Base-by-base conservation (phyloP, 2,113 vertebrate species). In the Aleadryas rufinucha region DNA sequence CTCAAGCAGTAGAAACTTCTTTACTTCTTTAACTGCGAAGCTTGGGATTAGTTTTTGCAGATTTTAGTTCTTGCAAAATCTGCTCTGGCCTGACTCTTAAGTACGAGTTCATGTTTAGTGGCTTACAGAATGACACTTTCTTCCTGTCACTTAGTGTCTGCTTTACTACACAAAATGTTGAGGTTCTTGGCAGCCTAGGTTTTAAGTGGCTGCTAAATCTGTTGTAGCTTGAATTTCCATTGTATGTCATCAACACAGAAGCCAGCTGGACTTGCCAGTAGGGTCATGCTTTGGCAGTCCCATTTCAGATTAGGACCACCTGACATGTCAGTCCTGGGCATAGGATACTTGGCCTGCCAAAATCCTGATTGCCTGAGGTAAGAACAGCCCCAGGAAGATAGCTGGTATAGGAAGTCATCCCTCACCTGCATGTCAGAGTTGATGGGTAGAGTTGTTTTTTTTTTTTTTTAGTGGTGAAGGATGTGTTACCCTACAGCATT, bases 231-330 rank as follows among this genome's bases (percentile, higher is more conserved):
- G 26, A 74, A 49, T 91, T 81, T 70, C 44, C 45, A 2, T 69
- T 3, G 0, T 57, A 10, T 0, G 1, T 27, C 33, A 35, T 44
- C 30, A 45, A 2, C 19, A 23, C 9, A 6, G 20, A 71, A 79
- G 33, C 30, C 24, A 20, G 35, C 6, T 74, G 50, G 47, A 26
- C 14, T 71, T 70, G 24, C 24, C 2, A 2, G 35, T 28, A 31
- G 24, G 50, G 41, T 76, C 30, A 5, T 0, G 0, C n/a, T 80
- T 75, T 78, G 50, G 9, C 41, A 45, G 41, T n/a, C 9, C 30
- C 41, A 14, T 26, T 11, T 13, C 31, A 45, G 16, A 10, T 50
- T 59, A 35, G 65, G 23, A n/a, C 6, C 39, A 35, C 16, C 22
- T 30, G 17, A 10, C 7, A 2, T 1, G 0, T 45, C 47, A 27